phyloP scores from a whole-genome alignment of 2,797 vertebrate species.

The Poecilia velifera region DNA sequence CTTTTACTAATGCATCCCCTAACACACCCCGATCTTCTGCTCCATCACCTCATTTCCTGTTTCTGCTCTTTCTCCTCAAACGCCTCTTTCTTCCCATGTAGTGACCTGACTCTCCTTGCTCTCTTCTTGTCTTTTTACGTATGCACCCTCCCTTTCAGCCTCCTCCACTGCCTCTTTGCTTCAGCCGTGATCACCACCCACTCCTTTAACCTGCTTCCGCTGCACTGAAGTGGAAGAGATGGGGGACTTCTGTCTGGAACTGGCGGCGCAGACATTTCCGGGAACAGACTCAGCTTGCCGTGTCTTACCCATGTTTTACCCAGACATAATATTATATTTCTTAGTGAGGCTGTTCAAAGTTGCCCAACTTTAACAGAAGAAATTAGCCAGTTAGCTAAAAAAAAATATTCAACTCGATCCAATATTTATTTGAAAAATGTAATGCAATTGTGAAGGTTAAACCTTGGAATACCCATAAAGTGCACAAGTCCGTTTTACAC shows the following conservation, averaged over 20 bases:
- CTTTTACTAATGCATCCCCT: not conserved
- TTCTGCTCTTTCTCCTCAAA: not conserved
- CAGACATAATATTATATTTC: not conserved
- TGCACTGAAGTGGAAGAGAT: constrained; percentile 44
- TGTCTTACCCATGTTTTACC: constrained; percentile 16
- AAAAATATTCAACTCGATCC: not conserved
- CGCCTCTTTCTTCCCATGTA: not conserved
- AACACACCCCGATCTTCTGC: not conserved
- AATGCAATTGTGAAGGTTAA: not conserved
- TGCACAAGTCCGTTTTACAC: not conserved
- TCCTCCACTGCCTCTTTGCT: constrained; percentile 24
- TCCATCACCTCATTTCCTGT: constrained; percentile 3
- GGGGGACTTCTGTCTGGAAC: constrained; percentile 50
- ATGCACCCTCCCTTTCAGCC: constrained; percentile 34
- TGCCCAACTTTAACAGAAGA: not conserved
- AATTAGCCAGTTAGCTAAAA: not conserved
- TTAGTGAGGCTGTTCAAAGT: constrained; percentile 3
- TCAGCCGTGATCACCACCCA: constrained; percentile 50
- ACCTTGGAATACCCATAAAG: not conserved
- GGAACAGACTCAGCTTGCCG: constrained; percentile 29
- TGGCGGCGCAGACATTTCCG: constrained; percentile 32
- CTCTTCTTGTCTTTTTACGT: constrained; percentile 30
- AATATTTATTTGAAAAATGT: not conserved
- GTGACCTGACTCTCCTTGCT: constrained; percentile 12
- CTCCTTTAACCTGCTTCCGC: constrained; percentile 49